Base-by-base conservation (phyloP, 2,113 vertebrate genomes). In the Helogale parvula region DNA sequence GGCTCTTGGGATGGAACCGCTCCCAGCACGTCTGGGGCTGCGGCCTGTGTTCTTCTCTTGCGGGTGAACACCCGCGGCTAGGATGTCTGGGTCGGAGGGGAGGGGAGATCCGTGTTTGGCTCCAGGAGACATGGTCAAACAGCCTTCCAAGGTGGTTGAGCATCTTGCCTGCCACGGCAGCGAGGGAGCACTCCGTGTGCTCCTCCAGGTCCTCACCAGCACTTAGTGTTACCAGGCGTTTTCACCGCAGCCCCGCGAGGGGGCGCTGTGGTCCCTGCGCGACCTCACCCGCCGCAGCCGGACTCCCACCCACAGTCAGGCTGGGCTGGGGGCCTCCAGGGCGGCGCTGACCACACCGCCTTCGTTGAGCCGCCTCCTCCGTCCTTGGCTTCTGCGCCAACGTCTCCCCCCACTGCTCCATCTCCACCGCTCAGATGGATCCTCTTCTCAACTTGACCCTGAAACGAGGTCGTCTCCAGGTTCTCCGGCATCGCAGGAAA, bases 231-330 rank as follows among this genome's bases (percentile, higher is more conserved):
- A 1, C 10, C 38, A 8, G 65, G 10, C 38, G 71, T 57, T 8
- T 38, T 33, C 17, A 6, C 5, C 9, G 15, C 76, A 33, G 31
- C 29, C 94, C 47, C 17, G 16, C 68, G 16, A 50, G 52, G 3
- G 10, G 54, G 72, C n/a, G 41, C 83, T 45, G 83, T 17, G 68
- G 17, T 7, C 19, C 33, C 0, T 0, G 2, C 23, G 3, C 0
- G 23, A 25, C 4, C 41, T 8, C 2, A 0, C 21, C 21, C 41
- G 6, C 38, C 5, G 21, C 25, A 7, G 0, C 0, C 45, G 2
- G 0, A 68, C 7, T 31, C 1, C 1, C 0, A 10, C 35, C 25
- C 25, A 17, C 25, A 0, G 0, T 68, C 29, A 10, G 3, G 85
- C 52, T 79, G 52, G 52, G 52, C 54, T 4, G 17, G 17, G 57